These are phyloP conservation scores for Agrochola circellaris DNA, from an alignment of 2,888 invertebrate genomes.

Conservation along the genomic window DNA sequence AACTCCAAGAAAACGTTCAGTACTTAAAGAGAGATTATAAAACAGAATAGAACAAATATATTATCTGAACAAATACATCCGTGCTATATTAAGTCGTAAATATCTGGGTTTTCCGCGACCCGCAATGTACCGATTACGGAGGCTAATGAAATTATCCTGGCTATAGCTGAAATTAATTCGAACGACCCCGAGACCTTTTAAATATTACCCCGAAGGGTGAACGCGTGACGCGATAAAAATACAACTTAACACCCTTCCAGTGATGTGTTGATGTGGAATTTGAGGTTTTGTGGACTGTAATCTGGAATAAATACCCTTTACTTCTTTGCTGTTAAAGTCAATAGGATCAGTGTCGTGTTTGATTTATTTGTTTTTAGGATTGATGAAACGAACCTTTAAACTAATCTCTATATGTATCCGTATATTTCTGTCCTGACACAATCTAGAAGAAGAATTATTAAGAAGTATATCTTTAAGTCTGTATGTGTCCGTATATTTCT, in stretches of 20 bases:
- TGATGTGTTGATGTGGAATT: slow-evolving; percentile 50
- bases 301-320: slow-evolving; percentile 25
- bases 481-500: not conserved
- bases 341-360: not conserved
- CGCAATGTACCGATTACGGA: slow-evolving; percentile 71
- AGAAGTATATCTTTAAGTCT: no score
- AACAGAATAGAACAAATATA: slow-evolving; percentile 55
- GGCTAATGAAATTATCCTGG: slow-evolving; percentile 84
- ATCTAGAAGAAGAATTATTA: not conserved
- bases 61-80: slow-evolving; percentile 69
- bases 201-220: slow-evolving; percentile 74
- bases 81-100: slow-evolving; percentile 81
- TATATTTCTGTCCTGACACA: no score
- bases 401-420: not conserved
- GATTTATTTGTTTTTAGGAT: not conserved
- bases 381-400: not conserved
- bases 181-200: slow-evolving; percentile 78
- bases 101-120: slow-evolving; percentile 71
- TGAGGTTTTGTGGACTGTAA: slow-evolving; percentile 32
- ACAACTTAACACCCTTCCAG: slow-evolving; percentile 65
- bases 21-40: slow-evolving; percentile 28
- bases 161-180: slow-evolving; percentile 83
- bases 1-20: slow-evolving; percentile 35
- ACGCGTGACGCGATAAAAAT: slow-evolving; percentile 75
- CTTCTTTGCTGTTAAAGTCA: slow-evolving; percentile 4